Evolutionary conservation across 2,888 invertebrate species (phyloP).

Genomic region (Rhingia rostrata): DNA sequence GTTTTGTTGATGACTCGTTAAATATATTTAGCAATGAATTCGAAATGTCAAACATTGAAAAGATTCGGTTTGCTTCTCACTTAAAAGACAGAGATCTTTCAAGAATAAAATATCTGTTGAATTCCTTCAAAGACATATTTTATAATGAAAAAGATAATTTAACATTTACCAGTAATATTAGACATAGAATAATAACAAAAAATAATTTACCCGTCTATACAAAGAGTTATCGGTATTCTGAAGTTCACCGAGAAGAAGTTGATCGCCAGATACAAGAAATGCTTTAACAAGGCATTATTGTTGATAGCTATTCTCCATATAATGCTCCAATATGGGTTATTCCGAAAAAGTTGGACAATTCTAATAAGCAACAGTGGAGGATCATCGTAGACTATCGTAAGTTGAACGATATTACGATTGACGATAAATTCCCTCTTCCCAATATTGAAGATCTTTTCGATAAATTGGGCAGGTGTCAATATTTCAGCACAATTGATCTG

Average conservation of each 20-base stretch:
- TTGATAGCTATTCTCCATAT: no score
- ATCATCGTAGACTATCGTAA: constrained; percentile 34
- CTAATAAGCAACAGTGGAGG: constrained; percentile 36
- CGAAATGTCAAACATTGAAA: neutral
- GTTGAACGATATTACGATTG: constrained; percentile 6
- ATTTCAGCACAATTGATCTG: constrained; percentile 76
- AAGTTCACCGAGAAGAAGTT: constrained; percentile 59
- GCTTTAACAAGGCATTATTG: constrained; percentile 73
- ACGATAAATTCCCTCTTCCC: constrained; percentile 76
- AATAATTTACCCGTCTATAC: constrained; percentile 47
- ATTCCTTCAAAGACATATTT: constrained; percentile 17
- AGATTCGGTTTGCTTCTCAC: neutral
- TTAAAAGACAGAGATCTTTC: neutral
- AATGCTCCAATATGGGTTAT: constrained; percentile 75
- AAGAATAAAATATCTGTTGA: constrained; percentile 9
- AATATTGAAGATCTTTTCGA: constrained; percentile 76
- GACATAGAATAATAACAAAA: constrained; percentile 35
- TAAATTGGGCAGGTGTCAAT: constrained; percentile 76
- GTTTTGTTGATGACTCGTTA: neutral
- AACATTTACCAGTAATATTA: constrained; percentile 29
- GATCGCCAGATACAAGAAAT: constrained; percentile 61
- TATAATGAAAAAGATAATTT: constrained; percentile 9
- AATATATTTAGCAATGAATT: constrained; percentile 6
- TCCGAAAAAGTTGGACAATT: constrained; percentile 64
- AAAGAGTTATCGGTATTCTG: constrained; percentile 59